phyloP scores from a whole-genome alignment of 2,797 vertebrate species.

The Pseudomugil tenellus region DNA sequence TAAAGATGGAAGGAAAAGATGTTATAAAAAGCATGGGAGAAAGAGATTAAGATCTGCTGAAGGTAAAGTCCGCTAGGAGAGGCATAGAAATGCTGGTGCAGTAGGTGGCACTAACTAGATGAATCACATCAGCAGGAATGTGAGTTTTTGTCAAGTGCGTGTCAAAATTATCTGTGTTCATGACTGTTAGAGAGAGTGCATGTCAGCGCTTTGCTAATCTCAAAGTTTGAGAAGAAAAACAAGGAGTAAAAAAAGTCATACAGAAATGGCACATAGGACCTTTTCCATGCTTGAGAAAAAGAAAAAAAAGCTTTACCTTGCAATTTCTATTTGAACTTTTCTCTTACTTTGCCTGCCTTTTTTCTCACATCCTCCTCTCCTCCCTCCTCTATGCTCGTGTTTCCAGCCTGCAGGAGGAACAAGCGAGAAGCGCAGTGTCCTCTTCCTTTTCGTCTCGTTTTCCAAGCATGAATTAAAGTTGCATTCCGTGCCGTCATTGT shows the following conservation, averaged over 20 bases:
- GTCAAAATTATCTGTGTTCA: slow-evolving; percentile 51
- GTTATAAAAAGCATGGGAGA: slow-evolving; percentile 7
- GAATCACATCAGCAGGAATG: slow-evolving; percentile 53
- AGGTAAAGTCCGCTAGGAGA: slow-evolving; percentile 38
- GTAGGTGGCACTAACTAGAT: slow-evolving; percentile 65
- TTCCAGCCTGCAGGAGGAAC: slow-evolving; percentile 65
- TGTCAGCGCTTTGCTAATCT: slow-evolving; percentile 64
- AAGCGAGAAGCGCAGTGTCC: slow-evolving; percentile 53
- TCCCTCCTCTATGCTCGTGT: slow-evolving; percentile 30
- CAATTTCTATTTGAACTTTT: slow-evolving; percentile 73
- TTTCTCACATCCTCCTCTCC: slow-evolving; percentile 33
- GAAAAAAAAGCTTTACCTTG: slow-evolving; percentile 61
- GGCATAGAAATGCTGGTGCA: slow-evolving; percentile 46
- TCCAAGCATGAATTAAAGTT: slow-evolving; percentile 79
- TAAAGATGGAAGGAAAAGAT: slow-evolving; percentile 37
- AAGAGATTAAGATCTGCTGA: slow-evolving; percentile 37
- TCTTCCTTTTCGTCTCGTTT: slow-evolving; percentile 63
- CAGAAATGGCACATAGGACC: slow-evolving; percentile 45
- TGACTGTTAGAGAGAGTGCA: slow-evolving; percentile 28
- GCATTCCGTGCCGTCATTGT: slow-evolving; percentile 82
- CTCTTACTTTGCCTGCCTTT: slow-evolving; percentile 36
- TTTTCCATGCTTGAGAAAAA: slow-evolving; percentile 53
- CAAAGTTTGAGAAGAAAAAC: slow-evolving; percentile 35
- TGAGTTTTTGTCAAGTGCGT: slow-evolving; percentile 57
- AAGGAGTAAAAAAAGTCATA: background rate